Evolutionary conservation across 2,888 invertebrate species (phyloP), one percentile per base, ranked within the genome.

Genomic region (Heteromurus nitidus): DNA sequence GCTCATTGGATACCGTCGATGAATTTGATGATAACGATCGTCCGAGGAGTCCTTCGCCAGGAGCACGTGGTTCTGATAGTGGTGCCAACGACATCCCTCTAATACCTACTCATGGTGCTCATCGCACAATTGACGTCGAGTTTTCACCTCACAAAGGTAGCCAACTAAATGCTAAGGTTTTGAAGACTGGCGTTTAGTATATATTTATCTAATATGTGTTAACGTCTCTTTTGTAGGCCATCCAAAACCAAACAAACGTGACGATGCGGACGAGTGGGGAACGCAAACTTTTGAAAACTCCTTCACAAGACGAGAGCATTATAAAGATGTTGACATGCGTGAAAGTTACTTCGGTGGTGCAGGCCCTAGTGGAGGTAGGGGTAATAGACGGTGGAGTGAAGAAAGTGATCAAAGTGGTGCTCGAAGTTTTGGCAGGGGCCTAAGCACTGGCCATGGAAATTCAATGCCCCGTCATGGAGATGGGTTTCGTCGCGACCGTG

Each of bases 11-110:
- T 68, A 60, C 16, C 7, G 72, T 22, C 0, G 81, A 73, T 16
- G 82, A 82, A 11, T 83, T 80, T 24, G 82, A 76, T 11, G 80
- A 79, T 36, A 77, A 80, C 36, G 82, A 83, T 36, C 80, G 77
- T 36, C 86, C 86, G 2, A 22, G 86, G 16, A 85, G 85, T 58
- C 86, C 86, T 24, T 85, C 86, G 16, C 86, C 86, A n/a, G 81
- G 68, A 26, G 67, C 62, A 2, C 22, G 47, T 20, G 74, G 69
- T 0, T 24, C 69, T 0, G 81, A 69, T 2, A 24, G 73, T n/a
- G 60, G 50, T 16, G 36, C 80, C 1, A 47, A 69, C 60, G 50
- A 69, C 55, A 64, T 74, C 9, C 74, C 74, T 0, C 42, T 81
- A 5, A 74, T 74, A 58, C 74, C 81, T 16, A 74, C 81, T 7